Evolutionary conservation across 2,113 vertebrate genomes (phyloP).

Genomic region (Cathartes aura): DNA sequence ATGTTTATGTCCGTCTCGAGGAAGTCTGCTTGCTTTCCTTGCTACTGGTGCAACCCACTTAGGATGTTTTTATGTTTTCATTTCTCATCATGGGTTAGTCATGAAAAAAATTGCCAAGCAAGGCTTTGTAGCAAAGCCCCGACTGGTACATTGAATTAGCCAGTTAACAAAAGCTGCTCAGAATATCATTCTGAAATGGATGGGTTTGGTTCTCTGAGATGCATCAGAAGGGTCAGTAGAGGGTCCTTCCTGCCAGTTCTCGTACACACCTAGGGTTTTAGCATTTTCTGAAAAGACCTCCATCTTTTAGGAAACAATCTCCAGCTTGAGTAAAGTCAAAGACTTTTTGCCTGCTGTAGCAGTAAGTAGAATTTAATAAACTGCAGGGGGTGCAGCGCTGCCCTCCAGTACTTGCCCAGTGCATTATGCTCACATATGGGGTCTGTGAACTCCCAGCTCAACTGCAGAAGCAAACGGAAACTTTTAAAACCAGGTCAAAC

Average conservation of each 20-base stretch:
- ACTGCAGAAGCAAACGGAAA: neutral
- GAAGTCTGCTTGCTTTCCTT: neutral
- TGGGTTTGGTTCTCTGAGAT: neutral
- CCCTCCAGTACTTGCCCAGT: neutral
- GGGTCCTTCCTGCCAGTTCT: neutral
- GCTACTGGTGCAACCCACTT: neutral
- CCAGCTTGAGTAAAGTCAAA: neutral
- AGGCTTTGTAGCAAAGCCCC: neutral
- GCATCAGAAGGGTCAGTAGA: rapidly evolving
- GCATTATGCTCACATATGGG: neutral
- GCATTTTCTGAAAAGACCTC: neutral
- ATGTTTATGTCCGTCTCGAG: neutral
- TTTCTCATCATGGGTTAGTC: neutral
- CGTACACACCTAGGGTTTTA: neutral
- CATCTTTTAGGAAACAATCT: neutral
- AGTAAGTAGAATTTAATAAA: neutral
- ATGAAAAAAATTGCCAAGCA: neutral
- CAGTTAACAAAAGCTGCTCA: neutral
- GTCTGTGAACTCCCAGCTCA: neutral
- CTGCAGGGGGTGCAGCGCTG: neutral
- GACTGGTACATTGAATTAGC: neutral
- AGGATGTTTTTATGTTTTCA: neutral
- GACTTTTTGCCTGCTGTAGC: neutral
- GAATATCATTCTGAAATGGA: neutral
- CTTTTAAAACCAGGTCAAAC: neutral